Evolutionary conservation across 2,888 invertebrate species (phyloP), one percentile per base, ranked within the genome.

Genomic region (Meandrusa payeni): DNA sequence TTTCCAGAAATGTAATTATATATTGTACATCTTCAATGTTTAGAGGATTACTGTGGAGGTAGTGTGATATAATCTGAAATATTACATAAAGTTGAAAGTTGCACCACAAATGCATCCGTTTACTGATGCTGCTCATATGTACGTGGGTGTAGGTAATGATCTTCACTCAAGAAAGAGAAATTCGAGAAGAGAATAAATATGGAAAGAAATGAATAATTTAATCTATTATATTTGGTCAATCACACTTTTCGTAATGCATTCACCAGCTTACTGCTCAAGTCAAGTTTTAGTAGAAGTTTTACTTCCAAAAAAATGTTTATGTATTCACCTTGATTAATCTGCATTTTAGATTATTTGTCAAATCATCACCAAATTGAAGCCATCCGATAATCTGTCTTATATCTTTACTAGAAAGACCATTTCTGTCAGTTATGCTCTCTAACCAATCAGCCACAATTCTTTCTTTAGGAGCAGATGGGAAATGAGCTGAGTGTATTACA

Each of bases 381-480:
- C 86, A 82, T 2, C 69, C 64, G 0, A 86, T 49, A 0, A 83
- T 52, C 48, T 65, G 72, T 34, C 61, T 69, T 4, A 87, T 53
- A n/a, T 78, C 75, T 1, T 64, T 63, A 43, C 57, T 55, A 4
- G 55, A 58, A 0, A 86, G 52, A 17, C 62, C 59, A 47, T 80
- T 79, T 15, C 54, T 66, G 29, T 61, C 55, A 0, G 59, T 66
- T 3, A 86, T 48, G 0, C 12, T 41, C 12, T 82, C 72, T 1
- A 90, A 61, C 90, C 90, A 90, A 32, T 83, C 75, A 0, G 87
- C 69, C 7, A 90, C 71, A 2, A 88, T 64, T 36, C 89, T 75
- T 47, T 90, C 89, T 55, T 89, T 90, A 0, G 82, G 79, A 2
- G 76, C 70, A 0, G 86, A 64, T 0, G 89, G 80, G 27, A 90